Evolutionary conservation across 1,140 invertebrate species (phyloP), one percentile per base, ranked within the genome.

Genomic region (Watersipora subatra): DNA sequence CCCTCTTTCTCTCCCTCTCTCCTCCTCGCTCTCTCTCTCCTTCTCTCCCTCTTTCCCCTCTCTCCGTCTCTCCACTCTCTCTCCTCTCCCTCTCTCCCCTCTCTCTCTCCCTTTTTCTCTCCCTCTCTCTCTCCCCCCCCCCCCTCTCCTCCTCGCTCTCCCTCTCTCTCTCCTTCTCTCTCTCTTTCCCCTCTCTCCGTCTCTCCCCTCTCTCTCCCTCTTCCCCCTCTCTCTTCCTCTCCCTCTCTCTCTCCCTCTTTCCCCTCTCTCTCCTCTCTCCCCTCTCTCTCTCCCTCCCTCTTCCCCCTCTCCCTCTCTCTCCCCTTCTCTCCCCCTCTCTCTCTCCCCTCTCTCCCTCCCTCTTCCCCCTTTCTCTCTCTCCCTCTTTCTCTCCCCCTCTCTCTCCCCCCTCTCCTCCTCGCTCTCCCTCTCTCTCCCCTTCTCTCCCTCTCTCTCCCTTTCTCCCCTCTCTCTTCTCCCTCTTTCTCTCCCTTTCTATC

Each of bases 291-390:
- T n/a, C n/a, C n/a, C 34, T 55, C n/a, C 34, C 12, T 55, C 34
- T 55, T 55, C 34, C n/a, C n/a, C 34, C 12, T 55, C 12, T n/a
- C n/a, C 34, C 34, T 55, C 34, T 12, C 34, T 55, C n/a, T 55
- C 34, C 12, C n/a, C 34, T 55, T 55, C 34, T 55, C n/a, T 55
- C 34, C n/a, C n/a, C 34, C 34, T 55, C 34, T n/a, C n/a, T n/a
- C 34, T 55, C 34, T 55, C n/a, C 34, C n/a, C n/a, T n/a, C n/a
- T 55, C 34, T 61, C 22, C 58, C 15, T 61, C 58, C 58, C 58
- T 61, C 22, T 24, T 12, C 22, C 22, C 58, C 58, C 19, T 15
- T n/a, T 12, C 58, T n/a, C 12, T 24, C 22, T n/a, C 19, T 24
- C 12, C 12, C 58, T n/a, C 22, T 61, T 61, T 25, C 12, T 15